Evolutionary conservation across 2,113 vertebrate species (phyloP), one percentile per base, ranked within the genome.

Genomic region (Ibidorhyncha struthersii): DNA sequence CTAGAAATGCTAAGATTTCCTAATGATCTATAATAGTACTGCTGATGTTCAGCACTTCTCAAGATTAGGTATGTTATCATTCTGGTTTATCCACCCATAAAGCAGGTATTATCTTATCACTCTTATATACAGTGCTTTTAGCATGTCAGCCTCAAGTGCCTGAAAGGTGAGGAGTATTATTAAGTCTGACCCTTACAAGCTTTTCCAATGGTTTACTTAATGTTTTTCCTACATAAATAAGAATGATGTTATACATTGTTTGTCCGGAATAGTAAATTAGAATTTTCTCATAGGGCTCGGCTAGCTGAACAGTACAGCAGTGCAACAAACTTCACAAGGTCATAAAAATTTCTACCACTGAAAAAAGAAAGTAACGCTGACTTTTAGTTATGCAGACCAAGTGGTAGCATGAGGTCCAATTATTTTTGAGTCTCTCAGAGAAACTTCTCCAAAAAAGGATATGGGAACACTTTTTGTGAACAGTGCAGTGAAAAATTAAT

Each of bases 21-120:
- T 94, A 85, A 95, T 95, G 81, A 91, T 77, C 81, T 80, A 20
- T 89, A 93, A 85, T 50, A 58, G 86, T 76, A 65, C 49, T 91
- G 93, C 94, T 94, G 94, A 86, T 70, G 86, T 62, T 96, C 95
- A 94, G 96, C 94, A 93, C 70, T 96, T 94, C 84, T 90, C 61
- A 73, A 93, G 89, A 95, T 95, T 95, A 94, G 70, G 25, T 79
- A 34, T 66, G 74, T 94, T 95, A 94, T 95, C 91, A 72, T 43
- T 63, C 81, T 50, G 58, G 61, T 94, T 94, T 87, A 82, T 94
- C 91, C 83, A 93, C 73, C 81, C 66, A 53, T 63, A 94, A 70
- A 94, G 78, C 82, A 82, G 74, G 86, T 79, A 94, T 97, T 91
- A 97, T 92, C 90, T 97, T 95, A 96, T 94, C 95, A 88, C 79